Base-by-base conservation (phyloP, 2,113 vertebrate genomes). In the Erinaceus europaeus region DNA sequence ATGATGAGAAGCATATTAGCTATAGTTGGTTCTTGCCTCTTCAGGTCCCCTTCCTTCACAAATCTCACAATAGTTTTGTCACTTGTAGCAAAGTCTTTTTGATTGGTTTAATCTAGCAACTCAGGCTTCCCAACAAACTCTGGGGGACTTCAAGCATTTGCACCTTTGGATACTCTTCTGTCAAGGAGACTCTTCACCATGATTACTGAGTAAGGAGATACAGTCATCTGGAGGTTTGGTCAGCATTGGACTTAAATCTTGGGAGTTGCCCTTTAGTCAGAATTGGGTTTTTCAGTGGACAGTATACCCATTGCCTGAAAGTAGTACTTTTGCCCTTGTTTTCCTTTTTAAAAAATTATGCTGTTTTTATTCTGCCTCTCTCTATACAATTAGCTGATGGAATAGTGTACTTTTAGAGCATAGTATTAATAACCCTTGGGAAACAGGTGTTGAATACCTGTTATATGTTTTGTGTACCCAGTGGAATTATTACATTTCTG, bases 311-410 rank as follows among this genome's bases (percentile, higher is more conserved):
- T 9, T 1, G 42, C 62, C 71, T 29, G 59, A 59, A 68, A 92
- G 82, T 32, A 46, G 55, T 59, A 12, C 53, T 71, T 83, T 72
- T 82, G 79, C 77, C 72, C 77, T 87, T 32, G 25, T 34, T 90
- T 74, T 68, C 17, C 20, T 15, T 79, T 67, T 62, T 62, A 10
- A 13, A 64, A 67, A 5, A 69, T 57, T 71, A 46, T 32, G 25
- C n/a, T 74, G 18, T 29, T 80, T 55, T 57, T 10, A 15, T 32
- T 40, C 55, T 48, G 29, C 52, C 55, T 79, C 7, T 78, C 5
- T 88, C 57, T 81, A 0, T 84, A n/a, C n/a, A 29, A 69, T 48
- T 62, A 79, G 73, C 27, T 84, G 81, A 32, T 44, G 50, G 74
- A 34, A 21, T 86, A 57, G 76, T 42, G 6, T 65, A 2, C 84